Percentiles rank a stretch among this genome's conserved stretches.
Evolutionary conservation across 2,888 invertebrate genomes (phyloP).

Genomic region (Stenodema calcarata): DNA sequence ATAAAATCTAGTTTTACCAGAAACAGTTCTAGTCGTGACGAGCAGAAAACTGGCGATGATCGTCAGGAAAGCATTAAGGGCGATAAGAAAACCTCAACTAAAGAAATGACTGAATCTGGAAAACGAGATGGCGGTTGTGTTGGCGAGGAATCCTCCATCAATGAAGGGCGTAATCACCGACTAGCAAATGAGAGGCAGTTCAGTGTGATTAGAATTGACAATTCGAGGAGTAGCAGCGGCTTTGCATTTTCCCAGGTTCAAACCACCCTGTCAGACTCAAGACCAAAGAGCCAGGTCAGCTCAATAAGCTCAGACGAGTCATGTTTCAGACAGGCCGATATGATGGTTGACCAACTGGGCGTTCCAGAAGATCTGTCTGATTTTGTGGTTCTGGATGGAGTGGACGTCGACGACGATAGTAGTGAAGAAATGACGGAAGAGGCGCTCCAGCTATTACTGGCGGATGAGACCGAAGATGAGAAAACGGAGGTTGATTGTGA

Average conservation of each 20-base stretch:
- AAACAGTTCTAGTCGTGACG: background rate
- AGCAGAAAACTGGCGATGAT: background rate
- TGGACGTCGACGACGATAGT: background rate
- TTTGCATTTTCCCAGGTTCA: background rate
- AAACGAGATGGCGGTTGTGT: too few relatives aligned
- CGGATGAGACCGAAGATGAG: background rate
- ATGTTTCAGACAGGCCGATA: too few relatives aligned
- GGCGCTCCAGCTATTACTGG: background rate
- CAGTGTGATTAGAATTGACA: background rate
- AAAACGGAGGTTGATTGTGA: background rate
- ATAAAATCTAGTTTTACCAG: background rate
- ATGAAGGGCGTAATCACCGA: background rate
- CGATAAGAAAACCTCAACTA: background rate
- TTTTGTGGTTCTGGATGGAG: background rate
- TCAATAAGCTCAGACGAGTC: background rate
- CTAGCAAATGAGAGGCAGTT: background rate
- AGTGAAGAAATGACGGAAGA: background rate
- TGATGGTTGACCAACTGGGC: background rate
- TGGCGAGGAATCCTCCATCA: background rate
- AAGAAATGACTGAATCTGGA: too few relatives aligned
- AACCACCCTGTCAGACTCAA: background rate
- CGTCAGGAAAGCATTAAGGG: background rate
- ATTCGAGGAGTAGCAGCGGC: background rate
- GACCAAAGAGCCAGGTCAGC: background rate
- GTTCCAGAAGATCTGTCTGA: background rate